A percentile compares a stretch with the other conserved stretches of the same genome.
phyloP scores from a whole-genome alignment of 2,797 vertebrate species.

The Cheirogaleus major region DNA sequence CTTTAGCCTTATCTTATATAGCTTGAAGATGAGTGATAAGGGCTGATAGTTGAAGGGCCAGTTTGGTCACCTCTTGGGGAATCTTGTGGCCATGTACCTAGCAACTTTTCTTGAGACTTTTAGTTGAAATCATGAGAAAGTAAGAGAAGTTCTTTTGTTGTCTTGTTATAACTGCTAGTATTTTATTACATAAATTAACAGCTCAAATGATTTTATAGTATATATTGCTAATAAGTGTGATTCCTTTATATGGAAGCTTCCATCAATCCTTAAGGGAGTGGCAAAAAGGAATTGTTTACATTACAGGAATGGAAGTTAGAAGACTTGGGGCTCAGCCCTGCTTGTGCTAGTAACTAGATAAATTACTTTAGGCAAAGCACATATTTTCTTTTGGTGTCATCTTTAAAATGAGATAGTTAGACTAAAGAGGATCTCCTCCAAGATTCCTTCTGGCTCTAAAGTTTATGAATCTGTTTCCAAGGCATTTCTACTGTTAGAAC shows the following conservation, averaged over 20 bases:
- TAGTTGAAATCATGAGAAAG: slow-evolving; percentile 37
- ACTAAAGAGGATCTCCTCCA: neutral
- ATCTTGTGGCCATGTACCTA: neutral
- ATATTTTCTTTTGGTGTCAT: neutral
- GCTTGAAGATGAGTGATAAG: slow-evolving; percentile 5
- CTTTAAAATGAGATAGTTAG: neutral
- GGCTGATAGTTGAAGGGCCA: neutral
- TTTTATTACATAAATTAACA: slow-evolving; percentile 12
- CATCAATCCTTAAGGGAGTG: neutral
- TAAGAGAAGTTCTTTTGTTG: neutral
- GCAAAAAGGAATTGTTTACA: neutral
- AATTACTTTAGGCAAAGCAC: neutral
- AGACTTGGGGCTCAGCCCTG: neutral
- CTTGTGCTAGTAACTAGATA: neutral
- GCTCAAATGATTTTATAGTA: neutral
- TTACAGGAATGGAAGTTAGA: neutral
- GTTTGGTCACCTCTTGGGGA: neutral
- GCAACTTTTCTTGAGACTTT: neutral
- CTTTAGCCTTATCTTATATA: neutral
- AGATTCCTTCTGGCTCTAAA: neutral
- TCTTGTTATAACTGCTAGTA: neutral
- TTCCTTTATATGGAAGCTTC: neutral
- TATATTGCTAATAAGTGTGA: neutral
- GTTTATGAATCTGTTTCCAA: neutral
- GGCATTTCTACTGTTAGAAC: neutral